Evolutionary conservation across 1,140 invertebrate species (phyloP), one percentile per base, ranked within the genome.

Genomic region (Rhynchophorus ferrugineus): DNA sequence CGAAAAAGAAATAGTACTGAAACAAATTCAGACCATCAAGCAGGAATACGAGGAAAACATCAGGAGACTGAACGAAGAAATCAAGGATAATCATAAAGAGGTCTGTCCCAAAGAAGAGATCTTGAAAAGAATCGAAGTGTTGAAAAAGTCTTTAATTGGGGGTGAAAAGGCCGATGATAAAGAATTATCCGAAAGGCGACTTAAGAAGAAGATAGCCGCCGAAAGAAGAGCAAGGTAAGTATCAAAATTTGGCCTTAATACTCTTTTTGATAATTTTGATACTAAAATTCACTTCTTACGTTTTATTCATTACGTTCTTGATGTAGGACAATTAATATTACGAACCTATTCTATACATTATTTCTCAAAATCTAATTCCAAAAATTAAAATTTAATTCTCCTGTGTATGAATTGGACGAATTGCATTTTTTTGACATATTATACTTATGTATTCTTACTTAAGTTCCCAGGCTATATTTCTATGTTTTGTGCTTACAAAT

Each of bases 81-180:
- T 68, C 3, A 61, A 63, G 35, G 47, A 52, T 11, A 57, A 59
- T 45, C 53, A 55, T 29, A 57, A 59, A 17, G 59, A 60, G 22
- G 41, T 54, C n/a, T 55, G 56, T 5, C 60, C 60, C 7, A 62
- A 73, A 48, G 58, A 73, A 16, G 70, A 75, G 51, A 68, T 72
- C 8, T 37, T 68, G 38, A 68, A 65, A n/a, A 56, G 68, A 44
- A 67, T 66, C 11, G 59, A 85, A 64, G 75, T 79, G 44, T 72
- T 91, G 13, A 80, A 91, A 61, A 75, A 80, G 34, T 76, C 81
- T 55, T 79, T 91, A 74, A 84, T 89, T 49, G 88, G 89, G 19
- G 89, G 89, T 1, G 89, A 92, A 63, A 76, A 81, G 57, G 80
- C 77, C 1, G 71, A 85, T 62, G 87, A 91, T 67, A 71, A 79